These are phyloP conservation scores for Anguilla rostrata DNA, from an alignment of 2,113 vertebrate species.

Conservation along the genomic window DNA sequence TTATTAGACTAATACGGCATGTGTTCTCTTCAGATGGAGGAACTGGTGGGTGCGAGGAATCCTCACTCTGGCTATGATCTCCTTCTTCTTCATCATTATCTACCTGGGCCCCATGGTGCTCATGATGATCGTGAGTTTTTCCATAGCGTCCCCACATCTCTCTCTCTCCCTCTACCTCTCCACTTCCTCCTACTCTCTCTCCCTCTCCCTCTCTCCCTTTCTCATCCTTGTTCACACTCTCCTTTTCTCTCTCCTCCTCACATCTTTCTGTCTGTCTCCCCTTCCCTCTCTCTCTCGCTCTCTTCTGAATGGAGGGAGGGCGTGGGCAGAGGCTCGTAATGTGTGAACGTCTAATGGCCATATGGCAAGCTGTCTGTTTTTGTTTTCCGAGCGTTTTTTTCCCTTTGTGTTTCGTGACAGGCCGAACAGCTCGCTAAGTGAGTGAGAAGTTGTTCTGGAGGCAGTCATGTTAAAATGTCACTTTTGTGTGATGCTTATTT, in stretches of 20 bases:
- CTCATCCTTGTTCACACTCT: not conserved
- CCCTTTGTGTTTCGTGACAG: not conserved
- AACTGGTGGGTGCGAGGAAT: conserved; percentile 99
- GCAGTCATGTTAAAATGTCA: not conserved
- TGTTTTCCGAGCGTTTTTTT: not conserved
- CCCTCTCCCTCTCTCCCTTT: not conserved
- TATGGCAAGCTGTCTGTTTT: not conserved
- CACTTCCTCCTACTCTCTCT: not conserved
- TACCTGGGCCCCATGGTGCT: conserved; percentile 96
- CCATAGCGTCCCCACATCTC: not conserved
- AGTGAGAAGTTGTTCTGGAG: not conserved
- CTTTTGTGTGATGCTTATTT: no score
- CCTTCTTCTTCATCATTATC: conserved; percentile 98
- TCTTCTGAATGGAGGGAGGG: not conserved
- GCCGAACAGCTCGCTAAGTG: not conserved
- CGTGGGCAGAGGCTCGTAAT: no score
- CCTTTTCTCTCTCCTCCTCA: not conserved
- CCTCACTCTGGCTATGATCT: conserved; percentile 95
- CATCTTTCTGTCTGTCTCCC: not conserved
- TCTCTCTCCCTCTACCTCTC: not conserved
- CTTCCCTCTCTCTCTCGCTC: not conserved
- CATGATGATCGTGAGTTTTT: conserved; percentile 91
- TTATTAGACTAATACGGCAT: no score
- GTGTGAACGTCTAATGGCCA: no score
- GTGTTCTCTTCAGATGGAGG: conserved; percentile 80